phyloP scores from a whole-genome alignment of 2,888 invertebrate genomes.

The Pollenia labialis region DNA sequence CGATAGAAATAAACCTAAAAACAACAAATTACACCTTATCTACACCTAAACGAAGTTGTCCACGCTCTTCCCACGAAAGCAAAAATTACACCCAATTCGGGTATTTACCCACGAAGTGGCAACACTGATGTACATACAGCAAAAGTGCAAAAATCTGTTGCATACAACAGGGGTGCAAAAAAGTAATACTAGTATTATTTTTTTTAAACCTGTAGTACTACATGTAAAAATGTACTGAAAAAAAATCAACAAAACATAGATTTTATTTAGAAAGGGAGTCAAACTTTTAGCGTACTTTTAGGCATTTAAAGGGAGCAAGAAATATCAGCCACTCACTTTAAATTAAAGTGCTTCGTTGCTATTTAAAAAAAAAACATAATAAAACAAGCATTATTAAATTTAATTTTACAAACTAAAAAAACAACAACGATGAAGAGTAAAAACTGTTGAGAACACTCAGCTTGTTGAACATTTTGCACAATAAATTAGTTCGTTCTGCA shows the following conservation, averaged over 20 bases:
- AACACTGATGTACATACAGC: neutral
- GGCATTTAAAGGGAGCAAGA: constrained; percentile 21
- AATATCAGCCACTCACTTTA: neutral
- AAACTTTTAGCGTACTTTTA: constrained; percentile 48
- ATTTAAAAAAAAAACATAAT: constrained; percentile 15
- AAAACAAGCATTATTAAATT: constrained; percentile 56
- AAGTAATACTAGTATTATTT: neutral
- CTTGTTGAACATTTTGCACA: constrained; percentile 56
- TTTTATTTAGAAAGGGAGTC: constrained; percentile 15
- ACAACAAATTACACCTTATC: too few relatives aligned
- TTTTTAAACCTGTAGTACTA: neutral
- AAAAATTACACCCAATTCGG: too few relatives aligned
- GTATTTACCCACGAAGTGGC: constrained; percentile 11
- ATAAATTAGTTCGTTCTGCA: constrained; percentile 33
- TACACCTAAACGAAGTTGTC: too few relatives aligned
- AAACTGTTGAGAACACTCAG: constrained; percentile 27
- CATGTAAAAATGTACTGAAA: constrained; percentile 14
- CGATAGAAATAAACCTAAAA: too few relatives aligned
- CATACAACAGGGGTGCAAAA: constrained; percentile 43
- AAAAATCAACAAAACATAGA: constrained; percentile 16
- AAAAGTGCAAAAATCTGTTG: constrained; percentile 55
- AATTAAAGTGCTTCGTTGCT: neutral
- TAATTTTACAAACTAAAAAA: constrained; percentile 43
- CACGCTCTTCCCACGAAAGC: too few relatives aligned
- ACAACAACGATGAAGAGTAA: neutral